Percentiles rank a stretch among this genome's conserved stretches.
Conservation (phyloP, 1,140 invertebrate genomes). For the Zaprionus africanus region DNA sequence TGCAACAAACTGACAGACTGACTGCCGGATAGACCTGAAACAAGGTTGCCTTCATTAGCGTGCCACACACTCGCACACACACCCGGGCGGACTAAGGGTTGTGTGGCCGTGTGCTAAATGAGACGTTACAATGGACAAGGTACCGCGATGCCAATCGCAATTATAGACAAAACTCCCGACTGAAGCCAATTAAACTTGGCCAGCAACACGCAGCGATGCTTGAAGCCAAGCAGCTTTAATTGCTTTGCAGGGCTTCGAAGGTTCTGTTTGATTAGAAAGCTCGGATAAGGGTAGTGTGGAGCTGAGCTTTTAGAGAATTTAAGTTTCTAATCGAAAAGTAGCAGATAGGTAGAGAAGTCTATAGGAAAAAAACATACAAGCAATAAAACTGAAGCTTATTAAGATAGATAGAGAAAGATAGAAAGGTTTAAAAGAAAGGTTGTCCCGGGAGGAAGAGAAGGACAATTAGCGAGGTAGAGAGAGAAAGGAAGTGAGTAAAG, state of each 20-base stretch:
- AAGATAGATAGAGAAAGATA: neutral
- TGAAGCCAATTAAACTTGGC: conserved; percentile 36
- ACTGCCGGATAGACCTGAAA: neutral
- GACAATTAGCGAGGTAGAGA: neutral
- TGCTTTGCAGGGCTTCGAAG: neutral
- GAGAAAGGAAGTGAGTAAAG: neutral
- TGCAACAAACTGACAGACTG: neutral
- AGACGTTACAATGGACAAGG: conserved; percentile 34
- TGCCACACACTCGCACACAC: conserved; percentile 27
- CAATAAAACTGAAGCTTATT: neutral
- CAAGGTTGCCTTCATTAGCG: conserved; percentile 26
- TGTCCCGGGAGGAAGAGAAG: neutral
- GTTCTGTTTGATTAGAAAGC: neutral
- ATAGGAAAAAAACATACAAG: neutral
- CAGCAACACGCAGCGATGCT: neutral
- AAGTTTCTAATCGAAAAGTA: neutral
- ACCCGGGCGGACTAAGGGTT: conserved; percentile 42
- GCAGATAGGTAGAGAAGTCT: neutral
- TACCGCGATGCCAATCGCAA: conserved; percentile 41
- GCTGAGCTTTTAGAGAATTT: neutral
- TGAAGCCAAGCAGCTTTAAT: neutral
- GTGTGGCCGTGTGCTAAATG: conserved; percentile 34
- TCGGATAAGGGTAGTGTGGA: neutral
- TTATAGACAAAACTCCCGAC: conserved; percentile 43
- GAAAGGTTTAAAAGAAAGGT: neutral